Percentiles rank a stretch among this genome's conserved stretches.
Evolutionary conservation across 1,140 invertebrate genomes (phyloP).

Genomic region (Kradibia gibbosae): DNA sequence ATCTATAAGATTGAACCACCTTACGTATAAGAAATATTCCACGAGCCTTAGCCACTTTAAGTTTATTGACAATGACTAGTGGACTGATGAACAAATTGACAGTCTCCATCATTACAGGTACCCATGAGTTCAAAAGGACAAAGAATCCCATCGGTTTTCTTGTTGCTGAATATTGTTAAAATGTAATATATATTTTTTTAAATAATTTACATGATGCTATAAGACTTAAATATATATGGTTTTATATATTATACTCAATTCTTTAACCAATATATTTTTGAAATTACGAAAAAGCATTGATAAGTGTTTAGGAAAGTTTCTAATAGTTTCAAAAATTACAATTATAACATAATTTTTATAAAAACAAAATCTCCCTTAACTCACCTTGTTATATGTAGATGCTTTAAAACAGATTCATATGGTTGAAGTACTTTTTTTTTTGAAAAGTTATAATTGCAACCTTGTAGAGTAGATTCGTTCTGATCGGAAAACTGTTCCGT

Average conservation of each 20-base stretch:
- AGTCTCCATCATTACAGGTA: constrained; percentile 68
- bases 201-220: too few relatives aligned
- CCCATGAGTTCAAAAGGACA: constrained; percentile 71
- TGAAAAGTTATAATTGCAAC: neutral
- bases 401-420: constrained; percentile 66
- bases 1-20: constrained; percentile 66
- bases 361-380: too few relatives aligned
- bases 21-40: constrained; percentile 64
- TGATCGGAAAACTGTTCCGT: neutral
- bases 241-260: too few relatives aligned
- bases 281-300: too few relatives aligned
- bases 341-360: too few relatives aligned
- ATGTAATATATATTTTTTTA: constrained; percentile 56
- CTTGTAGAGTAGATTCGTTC: neutral
- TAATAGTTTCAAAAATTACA: too few relatives aligned
- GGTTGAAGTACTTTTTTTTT: constrained; percentile 46
- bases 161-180: constrained; percentile 62
- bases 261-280: too few relatives aligned
- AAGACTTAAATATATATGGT: too few relatives aligned
- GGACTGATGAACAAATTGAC: constrained; percentile 65
- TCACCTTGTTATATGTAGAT: constrained; percentile 64
- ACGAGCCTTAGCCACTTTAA: constrained; percentile 54
- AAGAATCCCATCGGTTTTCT: constrained; percentile 65
- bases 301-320: too few relatives aligned
- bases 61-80: constrained; percentile 58